phyloP scores from a whole-genome alignment of 2,113 vertebrate species.

The Oncorhynchus masou region DNA sequence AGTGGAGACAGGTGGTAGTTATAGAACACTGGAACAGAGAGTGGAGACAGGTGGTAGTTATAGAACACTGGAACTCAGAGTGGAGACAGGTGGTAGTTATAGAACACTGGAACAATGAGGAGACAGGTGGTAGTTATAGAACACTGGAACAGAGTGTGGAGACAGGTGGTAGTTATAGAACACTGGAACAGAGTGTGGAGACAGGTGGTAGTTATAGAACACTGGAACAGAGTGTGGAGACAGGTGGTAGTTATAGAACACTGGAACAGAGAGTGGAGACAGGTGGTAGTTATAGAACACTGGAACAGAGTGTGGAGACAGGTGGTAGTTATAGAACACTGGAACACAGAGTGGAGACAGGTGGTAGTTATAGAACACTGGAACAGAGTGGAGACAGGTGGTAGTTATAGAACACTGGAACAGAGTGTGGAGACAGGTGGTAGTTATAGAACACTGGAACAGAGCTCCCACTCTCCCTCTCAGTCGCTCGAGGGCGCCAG shows the following conservation, averaged over 20 bases:
- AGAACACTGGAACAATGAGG: conserved; percentile 30
- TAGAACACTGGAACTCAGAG: conserved; percentile 27
- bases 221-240: too few species aligned
- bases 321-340: conserved; percentile 58
- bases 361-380: conserved; percentile 56
- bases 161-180: conserved; percentile 65
- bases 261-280: conserved; percentile 29
- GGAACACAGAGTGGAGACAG: conserved; percentile 44
- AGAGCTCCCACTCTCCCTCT: too few species aligned
- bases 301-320: conserved; percentile 36
- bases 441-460: conserved; percentile 41
- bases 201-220: too few species aligned
- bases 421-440: conserved; percentile 57
- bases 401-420: conserved; percentile 46
- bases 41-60: conserved; percentile 62
- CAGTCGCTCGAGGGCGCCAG: too few species aligned
- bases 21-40: conserved; percentile 32
- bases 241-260: too few species aligned
- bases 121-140: conserved; percentile 25
- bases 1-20: conserved; percentile 57
- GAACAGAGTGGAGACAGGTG: conserved; percentile 53
- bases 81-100: conserved; percentile 64
- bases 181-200: neutral
- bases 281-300: conserved; percentile 61
- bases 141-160: conserved; percentile 20